A percentile compares a stretch with the other conserved stretches of the same genome.
phyloP scores from a whole-genome alignment of 2,113 vertebrate species.

The Caranx melampygus region DNA sequence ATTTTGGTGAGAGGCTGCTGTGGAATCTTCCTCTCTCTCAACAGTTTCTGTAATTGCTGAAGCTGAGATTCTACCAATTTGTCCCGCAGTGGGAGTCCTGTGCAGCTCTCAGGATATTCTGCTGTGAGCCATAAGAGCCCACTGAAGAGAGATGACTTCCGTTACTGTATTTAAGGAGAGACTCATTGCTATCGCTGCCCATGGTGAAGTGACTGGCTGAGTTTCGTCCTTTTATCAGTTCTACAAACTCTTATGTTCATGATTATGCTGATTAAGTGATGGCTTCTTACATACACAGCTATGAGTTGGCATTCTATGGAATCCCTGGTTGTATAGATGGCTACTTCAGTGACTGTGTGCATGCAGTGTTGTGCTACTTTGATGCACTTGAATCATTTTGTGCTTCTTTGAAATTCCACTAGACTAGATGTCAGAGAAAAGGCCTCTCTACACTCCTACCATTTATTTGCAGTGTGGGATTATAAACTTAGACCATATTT shows the following conservation, averaged over 20 bases:
- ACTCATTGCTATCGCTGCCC: background rate
- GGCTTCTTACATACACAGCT: background rate
- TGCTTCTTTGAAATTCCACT: too few relatives aligned
- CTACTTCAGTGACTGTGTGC: too few relatives aligned
- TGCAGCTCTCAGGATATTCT: background rate
- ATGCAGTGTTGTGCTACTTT: too few relatives aligned
- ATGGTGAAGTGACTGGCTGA: background rate
- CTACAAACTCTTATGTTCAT: background rate
- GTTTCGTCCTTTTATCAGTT: background rate
- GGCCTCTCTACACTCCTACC: too few relatives aligned
- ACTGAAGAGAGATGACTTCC: background rate
- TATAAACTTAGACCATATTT: too few relatives aligned
- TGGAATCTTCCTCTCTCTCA: slow-evolving; percentile 1
- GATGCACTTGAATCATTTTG: too few relatives aligned
- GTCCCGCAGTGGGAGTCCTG: slow-evolving; percentile 8
- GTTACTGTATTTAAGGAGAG: background rate
- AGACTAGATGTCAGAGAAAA: too few relatives aligned
- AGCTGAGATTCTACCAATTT: slow-evolving; percentile 9
- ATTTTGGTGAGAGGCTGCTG: background rate
- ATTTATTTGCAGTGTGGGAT: too few relatives aligned
- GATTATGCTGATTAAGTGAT: background rate
- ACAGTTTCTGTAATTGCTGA: slow-evolving; percentile 3
- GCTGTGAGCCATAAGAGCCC: slow-evolving; percentile 21
- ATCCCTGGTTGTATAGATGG: too few relatives aligned
- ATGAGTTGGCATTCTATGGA: background rate